Base-by-base conservation (phyloP, 2,888 invertebrate genomes). In the Dilophus febrilis region DNA sequence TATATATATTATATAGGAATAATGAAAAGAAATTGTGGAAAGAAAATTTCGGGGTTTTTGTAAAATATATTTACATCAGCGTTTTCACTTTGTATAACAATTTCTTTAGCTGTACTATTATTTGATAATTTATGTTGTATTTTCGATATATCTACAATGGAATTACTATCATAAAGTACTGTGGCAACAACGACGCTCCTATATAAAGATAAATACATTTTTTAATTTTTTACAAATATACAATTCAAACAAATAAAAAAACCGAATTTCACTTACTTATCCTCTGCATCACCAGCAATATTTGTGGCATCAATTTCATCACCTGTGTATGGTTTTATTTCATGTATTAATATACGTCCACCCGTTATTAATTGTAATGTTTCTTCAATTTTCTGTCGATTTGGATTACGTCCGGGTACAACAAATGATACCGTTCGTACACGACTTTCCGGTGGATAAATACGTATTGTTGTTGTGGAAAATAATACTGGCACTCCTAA, bases 361-460 rank as follows among this genome's bases (percentile, higher is more conserved):
- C 87, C 87, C 1, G 87, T 85, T 33, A 85, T 71, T 19, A 77
- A 72, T 44, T 75, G 76, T 26, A 88, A 64, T 30, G 82, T 77
- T 52, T 79, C 75, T 55, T 83, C 81, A 13, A 84, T 71, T 50
- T 77, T 76, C 40, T 65, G 65, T 47, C 74, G 74, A 58, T 87
- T 78, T 8, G 78, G 78, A 56, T 80, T 75, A 39, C 70, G 69
- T 35, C 82, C 83, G 4, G 85, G 81, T 30, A 88, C 77, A 43
- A 88, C 76, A 57, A 88, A 88, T 14, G 78, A 74, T 63, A 88
- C 79, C 29, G 77, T 77, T 42, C 81, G 68, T 7, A 78, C 77
- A 43, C 76, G 73, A 48, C 75, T 75, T 51, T 77, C 87, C 46
- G 81, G 79, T 38, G 82, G 82, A 61, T 78, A 81, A 42, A 88